Evolutionary conservation across 2,888 invertebrate species (phyloP).

Genomic region (Chaetogeoica ovagalla): DNA sequence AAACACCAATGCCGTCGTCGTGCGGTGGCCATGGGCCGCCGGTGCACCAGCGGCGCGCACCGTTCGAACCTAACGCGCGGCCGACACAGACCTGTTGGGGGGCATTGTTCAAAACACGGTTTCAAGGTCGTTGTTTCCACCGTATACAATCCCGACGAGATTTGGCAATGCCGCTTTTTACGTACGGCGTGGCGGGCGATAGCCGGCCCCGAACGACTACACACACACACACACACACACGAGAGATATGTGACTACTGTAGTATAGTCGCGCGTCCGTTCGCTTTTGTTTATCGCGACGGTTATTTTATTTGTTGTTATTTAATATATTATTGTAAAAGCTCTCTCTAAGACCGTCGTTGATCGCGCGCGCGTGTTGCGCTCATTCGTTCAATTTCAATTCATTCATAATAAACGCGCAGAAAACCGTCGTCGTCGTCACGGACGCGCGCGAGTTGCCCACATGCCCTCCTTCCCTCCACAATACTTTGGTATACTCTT

Average conservation of each 20-base stretch:
- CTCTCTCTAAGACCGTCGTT: background rate
- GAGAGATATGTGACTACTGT: background rate
- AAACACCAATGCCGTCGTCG: background rate
- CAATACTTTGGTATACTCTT: no score
- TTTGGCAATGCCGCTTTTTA: conserved; percentile 50
- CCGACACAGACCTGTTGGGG: conserved; percentile 39
- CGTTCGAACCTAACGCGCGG: background rate
- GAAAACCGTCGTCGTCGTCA: no score
- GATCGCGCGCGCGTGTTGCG: background rate
- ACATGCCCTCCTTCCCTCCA: no score
- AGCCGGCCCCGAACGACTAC: background rate
- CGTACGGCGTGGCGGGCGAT: conserved; percentile 3
- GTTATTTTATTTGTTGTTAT: background rate
- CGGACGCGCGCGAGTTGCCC: no score
- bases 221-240: background rate
- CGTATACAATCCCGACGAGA: conserved; percentile 37
- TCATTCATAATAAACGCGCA: no score
- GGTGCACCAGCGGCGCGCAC: conserved; percentile 4
- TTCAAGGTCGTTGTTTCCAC: conserved; percentile 45
- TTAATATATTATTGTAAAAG: background rate
- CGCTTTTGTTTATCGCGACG: no score
- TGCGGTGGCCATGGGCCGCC: background rate
- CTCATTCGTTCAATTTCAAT: no score
- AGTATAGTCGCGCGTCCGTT: background rate
- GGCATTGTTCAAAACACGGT: conserved; percentile 48